Evolutionary conservation across 2,888 invertebrate species (phyloP).

Genomic region (Ormia ochracea): DNA sequence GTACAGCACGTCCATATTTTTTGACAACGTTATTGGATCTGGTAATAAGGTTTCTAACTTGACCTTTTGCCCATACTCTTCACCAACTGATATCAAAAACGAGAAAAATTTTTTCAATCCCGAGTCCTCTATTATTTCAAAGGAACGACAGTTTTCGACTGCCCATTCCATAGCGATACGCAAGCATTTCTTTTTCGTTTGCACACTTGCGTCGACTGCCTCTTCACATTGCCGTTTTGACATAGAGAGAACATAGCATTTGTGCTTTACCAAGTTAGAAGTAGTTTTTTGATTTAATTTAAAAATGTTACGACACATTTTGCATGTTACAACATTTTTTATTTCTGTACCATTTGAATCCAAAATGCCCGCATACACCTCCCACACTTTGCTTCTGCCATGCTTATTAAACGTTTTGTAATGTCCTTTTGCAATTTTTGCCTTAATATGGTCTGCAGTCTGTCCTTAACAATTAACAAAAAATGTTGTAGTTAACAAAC

Average conservation of each 20-base stretch:
- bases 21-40: constrained; percentile 12
- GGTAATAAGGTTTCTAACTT: not conserved
- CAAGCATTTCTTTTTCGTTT: constrained; percentile 39
- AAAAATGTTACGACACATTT: not conserved
- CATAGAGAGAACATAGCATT: not conserved
- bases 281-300: constrained; percentile 1
- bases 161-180: constrained; percentile 15
- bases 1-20: constrained; percentile 5
- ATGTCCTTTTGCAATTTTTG: not conserved
- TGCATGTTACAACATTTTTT: not conserved
- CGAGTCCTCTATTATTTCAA: constrained; percentile 52
- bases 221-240: not conserved
- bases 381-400: constrained; percentile 9
- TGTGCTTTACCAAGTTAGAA: not conserved
- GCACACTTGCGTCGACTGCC: not conserved
- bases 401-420: not conserved
- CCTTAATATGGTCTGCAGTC: too few species aligned
- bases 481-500: too few species aligned
- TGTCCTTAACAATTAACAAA: too few species aligned
- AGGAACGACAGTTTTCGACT: constrained; percentile 49
- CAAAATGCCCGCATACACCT: not conserved
- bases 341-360: constrained; percentile 3
- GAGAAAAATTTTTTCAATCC: constrained; percentile 25
- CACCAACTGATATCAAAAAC: constrained; percentile 10
- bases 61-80: not conserved